phyloP scores from a whole-genome alignment of 2,113 vertebrate species.

The Psophia crepitans region DNA sequence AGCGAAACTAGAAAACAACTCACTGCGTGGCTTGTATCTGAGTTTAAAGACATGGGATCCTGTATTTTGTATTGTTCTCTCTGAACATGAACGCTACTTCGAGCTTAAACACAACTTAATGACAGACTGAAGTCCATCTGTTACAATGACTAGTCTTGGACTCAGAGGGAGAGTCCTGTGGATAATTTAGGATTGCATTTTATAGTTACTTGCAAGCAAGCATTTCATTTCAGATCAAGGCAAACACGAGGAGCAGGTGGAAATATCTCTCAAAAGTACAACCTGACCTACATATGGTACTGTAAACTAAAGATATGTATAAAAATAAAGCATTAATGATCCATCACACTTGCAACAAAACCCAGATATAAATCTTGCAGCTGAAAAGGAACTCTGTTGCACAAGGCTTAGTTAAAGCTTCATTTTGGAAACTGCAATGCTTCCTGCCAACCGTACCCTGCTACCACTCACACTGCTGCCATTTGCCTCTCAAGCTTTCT shows the following conservation, averaged over 20 bases:
- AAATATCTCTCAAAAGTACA: slow-evolving; percentile 14
- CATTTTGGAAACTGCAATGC: not conserved
- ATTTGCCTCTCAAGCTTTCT: not conserved
- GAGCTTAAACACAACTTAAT: slow-evolving; percentile 8
- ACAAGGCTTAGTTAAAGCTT: not conserved
- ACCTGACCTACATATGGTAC: slow-evolving; percentile 13
- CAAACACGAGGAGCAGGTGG: not conserved
- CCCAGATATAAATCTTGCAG: not conserved
- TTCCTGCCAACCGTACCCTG: not conserved
- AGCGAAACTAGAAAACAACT: not conserved
- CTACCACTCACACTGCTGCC: not conserved
- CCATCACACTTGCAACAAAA: not conserved
- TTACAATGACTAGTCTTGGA: slow-evolving; percentile 27
- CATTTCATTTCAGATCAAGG: slow-evolving; percentile 35
- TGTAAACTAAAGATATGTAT: slow-evolving; percentile 5
- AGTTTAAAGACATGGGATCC: not conserved
- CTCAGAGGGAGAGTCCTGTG: slow-evolving; percentile 34
- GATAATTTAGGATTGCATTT: slow-evolving; percentile 46
- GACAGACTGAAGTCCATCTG: slow-evolving; percentile 56
- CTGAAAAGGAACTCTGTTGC: not conserved
- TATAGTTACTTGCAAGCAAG: not conserved
- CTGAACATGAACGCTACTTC: not conserved
- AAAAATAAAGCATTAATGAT: slow-evolving; percentile 23
- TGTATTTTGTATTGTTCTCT: not conserved
- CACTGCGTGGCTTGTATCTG: not conserved